phyloP scores from a whole-genome alignment of 2,113 vertebrate genomes.

The Actinemys pallida region DNA sequence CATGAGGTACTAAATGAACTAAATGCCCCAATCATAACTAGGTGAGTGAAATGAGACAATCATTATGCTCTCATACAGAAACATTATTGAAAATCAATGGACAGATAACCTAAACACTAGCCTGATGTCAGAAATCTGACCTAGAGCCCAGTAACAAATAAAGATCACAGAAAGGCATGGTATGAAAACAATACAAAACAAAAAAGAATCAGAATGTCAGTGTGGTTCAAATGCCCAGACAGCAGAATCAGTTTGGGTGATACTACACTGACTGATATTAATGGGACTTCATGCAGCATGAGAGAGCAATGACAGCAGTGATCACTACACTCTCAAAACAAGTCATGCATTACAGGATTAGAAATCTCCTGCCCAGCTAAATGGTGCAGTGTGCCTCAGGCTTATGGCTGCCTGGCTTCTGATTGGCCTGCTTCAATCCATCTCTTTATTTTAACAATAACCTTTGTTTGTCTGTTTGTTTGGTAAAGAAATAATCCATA shows the following conservation, averaged over 20 bases:
- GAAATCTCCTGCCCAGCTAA: conserved; percentile 3
- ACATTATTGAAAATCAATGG: not conserved
- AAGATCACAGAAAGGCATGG: not conserved
- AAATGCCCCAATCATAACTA: not conserved
- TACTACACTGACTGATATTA: conserved; percentile 16
- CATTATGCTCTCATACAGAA: not conserved
- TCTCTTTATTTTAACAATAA: accelerated
- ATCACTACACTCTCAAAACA: not conserved
- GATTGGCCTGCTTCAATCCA: not conserved
- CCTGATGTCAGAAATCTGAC: not conserved
- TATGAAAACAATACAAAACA: not conserved
- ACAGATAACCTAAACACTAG: not conserved
- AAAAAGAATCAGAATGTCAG: not conserved
- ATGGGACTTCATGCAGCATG: conserved; percentile 7
- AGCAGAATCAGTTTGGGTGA: not conserved
- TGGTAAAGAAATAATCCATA: not conserved
- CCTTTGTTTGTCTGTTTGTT: not conserved
- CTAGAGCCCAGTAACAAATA: not conserved
- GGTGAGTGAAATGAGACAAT: not conserved
- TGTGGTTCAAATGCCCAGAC: not conserved
- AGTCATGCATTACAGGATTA: not conserved
- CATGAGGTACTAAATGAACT: not conserved
- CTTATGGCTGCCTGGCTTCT: not conserved
- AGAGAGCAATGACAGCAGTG: not conserved
- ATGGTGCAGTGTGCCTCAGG: not conserved